Percentiles rank a stretch among this genome's conserved stretches.
These are phyloP conservation scores for Amazonetta brasiliensis DNA, from an alignment of 2,797 vertebrate species.

Conservation along the genomic window DNA sequence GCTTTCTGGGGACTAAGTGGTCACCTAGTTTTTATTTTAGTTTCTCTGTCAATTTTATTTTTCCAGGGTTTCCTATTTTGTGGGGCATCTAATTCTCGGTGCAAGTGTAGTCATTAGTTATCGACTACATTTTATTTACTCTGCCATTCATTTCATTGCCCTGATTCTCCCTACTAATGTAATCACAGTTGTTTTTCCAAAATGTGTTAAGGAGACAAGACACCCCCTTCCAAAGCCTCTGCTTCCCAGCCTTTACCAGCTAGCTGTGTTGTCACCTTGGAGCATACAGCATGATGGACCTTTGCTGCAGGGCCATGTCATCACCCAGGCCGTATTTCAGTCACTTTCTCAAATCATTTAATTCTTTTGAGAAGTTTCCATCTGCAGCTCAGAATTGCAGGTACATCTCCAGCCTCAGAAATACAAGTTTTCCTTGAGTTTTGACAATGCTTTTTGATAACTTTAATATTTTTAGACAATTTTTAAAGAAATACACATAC, in stretches of 20 bases:
- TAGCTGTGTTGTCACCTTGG: neutral
- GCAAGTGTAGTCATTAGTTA: neutral
- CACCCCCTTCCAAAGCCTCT: neutral
- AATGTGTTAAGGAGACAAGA: fast-evolving
- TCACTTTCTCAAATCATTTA: neutral
- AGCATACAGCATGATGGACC: fast-evolving
- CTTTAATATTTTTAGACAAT: neutral
- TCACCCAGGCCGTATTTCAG: fast-evolving
- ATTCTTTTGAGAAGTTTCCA: neutral
- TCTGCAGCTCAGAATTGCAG: neutral
- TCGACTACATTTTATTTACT: neutral
- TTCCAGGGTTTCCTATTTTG: neutral
- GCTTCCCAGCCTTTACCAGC: neutral
- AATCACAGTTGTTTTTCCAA: neutral
- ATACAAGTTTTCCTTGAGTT: neutral
- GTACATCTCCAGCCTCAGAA: fast-evolving
- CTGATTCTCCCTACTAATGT: neutral
- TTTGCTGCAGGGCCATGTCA: neutral
- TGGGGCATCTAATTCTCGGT: neutral
- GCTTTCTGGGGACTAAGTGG: neutral
- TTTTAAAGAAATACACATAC: neutral
- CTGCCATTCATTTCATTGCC: neutral
- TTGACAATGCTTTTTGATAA: neutral
- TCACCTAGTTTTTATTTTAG: neutral
- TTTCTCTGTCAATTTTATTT: neutral